Evolutionary conservation across 2,113 vertebrate species (phyloP), one percentile per base, ranked within the genome.

Genomic region (Cisticola juncidis): DNA sequence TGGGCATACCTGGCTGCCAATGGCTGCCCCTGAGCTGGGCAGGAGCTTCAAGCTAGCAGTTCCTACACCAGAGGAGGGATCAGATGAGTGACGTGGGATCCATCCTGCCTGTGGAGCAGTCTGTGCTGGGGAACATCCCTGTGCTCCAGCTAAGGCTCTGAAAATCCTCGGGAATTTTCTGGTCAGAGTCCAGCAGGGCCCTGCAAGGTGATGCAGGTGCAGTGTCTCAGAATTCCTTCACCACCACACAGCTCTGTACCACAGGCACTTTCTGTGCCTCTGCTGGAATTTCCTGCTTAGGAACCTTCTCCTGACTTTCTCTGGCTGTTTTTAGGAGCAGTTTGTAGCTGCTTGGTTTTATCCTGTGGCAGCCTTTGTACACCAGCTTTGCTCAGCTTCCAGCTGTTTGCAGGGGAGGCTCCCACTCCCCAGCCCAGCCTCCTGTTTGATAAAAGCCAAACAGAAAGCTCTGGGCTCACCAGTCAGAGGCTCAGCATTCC

Each of bases 191-290:
- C 15, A 20, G 38, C 45, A 19, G 31, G 56, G 8, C 8, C n/a
- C 38, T 70, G 57, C 42, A 6, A 3, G 51, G 66, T 51, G 38
- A 6, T 4, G 8, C 19, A 19, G 29, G 31, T 7, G 29, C 28
- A 56, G 35, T 1, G 1, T 44, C 28, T 4, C 40, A 17, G 44
- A 18, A 36, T 56, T 48, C 58, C 64, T 33, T 28, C 29, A 3
- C 10, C 51, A 26, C 21, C 33, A 3, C 4, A 2, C 24, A 31
- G n/a, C 19, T 57, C 50, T 0, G 0, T 11, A 2, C 33, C 80
- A 13, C 42, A 33, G 57, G 9, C 24, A 11, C 2, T 15, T 83
- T 57, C 38, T 86, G 45, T 29, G 26, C 45, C 35, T 11, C 62
- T 60, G 58, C 51, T 51, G 60, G 9, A 33, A 73, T 53, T 74